Evolutionary conservation across 1,140 invertebrate genomes (phyloP).

Genomic region (Epicauta chinensis): DNA sequence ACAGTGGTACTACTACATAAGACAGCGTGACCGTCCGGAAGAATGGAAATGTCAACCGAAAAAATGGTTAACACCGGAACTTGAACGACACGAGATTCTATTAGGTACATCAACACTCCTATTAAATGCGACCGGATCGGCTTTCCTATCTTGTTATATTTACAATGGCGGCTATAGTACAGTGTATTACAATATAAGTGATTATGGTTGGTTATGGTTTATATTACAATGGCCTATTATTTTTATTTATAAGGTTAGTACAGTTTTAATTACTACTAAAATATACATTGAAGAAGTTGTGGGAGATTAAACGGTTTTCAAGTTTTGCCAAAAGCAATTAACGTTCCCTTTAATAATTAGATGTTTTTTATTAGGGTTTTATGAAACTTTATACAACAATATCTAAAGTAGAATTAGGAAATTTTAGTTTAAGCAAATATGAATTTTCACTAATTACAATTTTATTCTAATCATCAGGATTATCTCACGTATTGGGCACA

Average conservation of each 20-base stretch:
- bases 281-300: conserved; percentile 1
- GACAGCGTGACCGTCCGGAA: conserved; percentile 49
- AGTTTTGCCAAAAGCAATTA: no score
- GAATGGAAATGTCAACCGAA: conserved; percentile 72
- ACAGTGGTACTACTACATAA: conserved; percentile 65
- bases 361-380: no score
- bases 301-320: no score
- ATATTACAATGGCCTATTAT: conserved; percentile 58
- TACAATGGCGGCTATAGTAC: conserved; percentile 57
- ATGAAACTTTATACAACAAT: no score
- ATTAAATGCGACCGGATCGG: conserved; percentile 49
- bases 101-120: conserved; percentile 54
- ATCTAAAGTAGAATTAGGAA: no score
- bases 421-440: no score
- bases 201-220: conserved; percentile 61
- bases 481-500: conserved; percentile 63
- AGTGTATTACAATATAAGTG: conserved; percentile 57
- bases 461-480: conserved; percentile 48
- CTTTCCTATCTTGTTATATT: conserved; percentile 57
- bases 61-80: conserved; percentile 57
- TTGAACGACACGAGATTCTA: conserved; percentile 63
- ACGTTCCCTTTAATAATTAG: no score
- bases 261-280: conserved; percentile 6
- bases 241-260: conserved; percentile 54
- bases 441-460: background rate